Evolutionary conservation across 2,113 vertebrate species (phyloP).

Genomic region (Axis porcinus): DNA sequence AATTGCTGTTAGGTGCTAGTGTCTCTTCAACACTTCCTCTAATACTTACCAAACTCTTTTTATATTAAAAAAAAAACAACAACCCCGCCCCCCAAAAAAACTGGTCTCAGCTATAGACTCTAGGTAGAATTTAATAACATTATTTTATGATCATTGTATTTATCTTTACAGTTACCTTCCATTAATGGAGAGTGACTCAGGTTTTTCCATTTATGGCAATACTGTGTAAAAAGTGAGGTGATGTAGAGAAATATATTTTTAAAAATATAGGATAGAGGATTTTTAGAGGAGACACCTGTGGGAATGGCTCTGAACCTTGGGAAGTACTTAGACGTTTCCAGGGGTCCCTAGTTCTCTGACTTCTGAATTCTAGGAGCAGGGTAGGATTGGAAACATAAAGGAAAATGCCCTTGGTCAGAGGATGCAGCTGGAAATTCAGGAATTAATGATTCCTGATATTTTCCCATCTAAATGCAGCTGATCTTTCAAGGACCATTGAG

Average conservation of each 20-base stretch:
- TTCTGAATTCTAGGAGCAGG: neutral
- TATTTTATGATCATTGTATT: neutral
- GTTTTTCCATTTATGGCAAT: neutral
- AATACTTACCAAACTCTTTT: neutral
- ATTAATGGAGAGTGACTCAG: neutral
- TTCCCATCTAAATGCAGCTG: slow-evolving; percentile 33
- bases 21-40: neutral
- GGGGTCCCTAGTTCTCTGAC: neutral
- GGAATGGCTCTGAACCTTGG: neutral
- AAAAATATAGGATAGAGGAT: neutral
- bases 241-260: neutral
- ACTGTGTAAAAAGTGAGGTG: neutral
- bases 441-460: slow-evolving; percentile 41
- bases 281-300: neutral
- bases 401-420: neutral
- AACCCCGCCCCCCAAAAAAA: neutral
- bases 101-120: neutral
- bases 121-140: neutral
- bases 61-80: neutral
- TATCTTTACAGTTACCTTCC: neutral
- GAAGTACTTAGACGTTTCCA: neutral
- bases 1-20: neutral
- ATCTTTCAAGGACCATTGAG: slow-evolving; percentile 53
- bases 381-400: neutral
- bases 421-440: slow-evolving; percentile 53